These are phyloP conservation scores for Rhagophthalmus giganteus DNA, from an alignment of 2,888 invertebrate species.

Conservation along the genomic window DNA sequence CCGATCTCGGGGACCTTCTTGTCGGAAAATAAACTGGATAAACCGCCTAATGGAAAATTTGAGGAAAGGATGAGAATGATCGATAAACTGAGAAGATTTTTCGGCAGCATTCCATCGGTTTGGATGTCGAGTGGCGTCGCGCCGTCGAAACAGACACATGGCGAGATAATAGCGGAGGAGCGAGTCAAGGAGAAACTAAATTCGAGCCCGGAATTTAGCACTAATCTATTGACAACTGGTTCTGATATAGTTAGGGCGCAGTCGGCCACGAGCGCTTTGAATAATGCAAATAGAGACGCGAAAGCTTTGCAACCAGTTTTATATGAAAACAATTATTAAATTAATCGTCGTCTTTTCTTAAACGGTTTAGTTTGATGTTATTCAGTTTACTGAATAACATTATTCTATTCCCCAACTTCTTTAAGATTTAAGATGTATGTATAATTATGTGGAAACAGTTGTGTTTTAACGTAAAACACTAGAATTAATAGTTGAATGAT, in stretches of 20 bases:
- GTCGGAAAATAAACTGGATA: conserved; percentile 40
- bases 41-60: conserved; percentile 23
- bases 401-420: too few species aligned
- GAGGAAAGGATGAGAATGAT: conserved; percentile 39
- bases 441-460: too few species aligned
- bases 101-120: conserved; percentile 44
- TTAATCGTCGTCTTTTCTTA: too few species aligned
- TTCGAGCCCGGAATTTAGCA: conserved; percentile 29
- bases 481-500: too few species aligned
- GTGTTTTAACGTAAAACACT: too few species aligned
- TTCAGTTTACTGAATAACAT: too few species aligned
- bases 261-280: conserved; percentile 16
- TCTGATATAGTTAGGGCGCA: conserved; percentile 12
- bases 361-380: too few species aligned
- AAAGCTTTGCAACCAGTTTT: neutral
- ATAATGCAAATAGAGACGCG: neutral
- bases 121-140: conserved; percentile 23
- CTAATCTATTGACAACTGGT: conserved; percentile 1
- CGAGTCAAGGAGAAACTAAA: conserved; percentile 13
- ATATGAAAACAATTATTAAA: neutral
- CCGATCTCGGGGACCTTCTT: conserved; percentile 27
- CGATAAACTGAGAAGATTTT: conserved; percentile 42
- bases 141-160: neutral
- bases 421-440: too few species aligned
- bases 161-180: conserved; percentile 4